Evolutionary conservation across 2,888 invertebrate genomes (phyloP), one percentile per base, ranked within the genome.

Genomic region (Parapristionchus giblindavisi): DNA sequence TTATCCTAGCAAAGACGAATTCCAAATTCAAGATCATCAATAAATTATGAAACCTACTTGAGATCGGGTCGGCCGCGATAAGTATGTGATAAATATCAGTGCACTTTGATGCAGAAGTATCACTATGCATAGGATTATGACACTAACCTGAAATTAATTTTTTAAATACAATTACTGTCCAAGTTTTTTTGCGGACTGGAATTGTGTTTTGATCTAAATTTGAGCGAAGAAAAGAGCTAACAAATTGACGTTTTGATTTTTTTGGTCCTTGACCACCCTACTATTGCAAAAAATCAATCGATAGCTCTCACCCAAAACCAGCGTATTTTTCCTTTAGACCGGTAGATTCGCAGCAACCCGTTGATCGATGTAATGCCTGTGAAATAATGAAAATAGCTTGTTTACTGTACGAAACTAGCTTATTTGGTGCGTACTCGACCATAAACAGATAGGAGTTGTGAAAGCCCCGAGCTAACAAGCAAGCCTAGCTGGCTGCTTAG

Each of bases 311-410:
- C 70, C 70, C 70, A 71, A 29, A 71, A 71, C 32, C 38, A 32
- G 11, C 70, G 36, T 4, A 29, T n/a, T 56, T 56, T 56, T 29
- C 56, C 56, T 3, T 56, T 43, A 27, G 70, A 71, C 2, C 72
- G 60, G 24, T 72, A 72, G 48, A 72, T 32, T n/a, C 72, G 72
- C 5, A 60, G 51, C 1, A 51, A 2, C 3, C 72, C 72, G 36
- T 60, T 48, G 1, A 72, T 43, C 5, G 72, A 60, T 11, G 72
- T 72, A 4, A 72, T 60, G 29, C 72, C 72, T 72, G 72, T 11
- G 34, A 56, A 34, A 27, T 40, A 6, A 60, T 32, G 3, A 2
- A 65, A 43, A 65, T 1, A 17, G 24, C 6, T 11, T 21, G 8
- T 43, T 29, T 48, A 29, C 21, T 27, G 40, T 63, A 29, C 34